Evolutionary conservation across 2,797 vertebrate genomes (phyloP), one percentile per base, ranked within the genome.

Genomic region (Spea hammondii): DNA sequence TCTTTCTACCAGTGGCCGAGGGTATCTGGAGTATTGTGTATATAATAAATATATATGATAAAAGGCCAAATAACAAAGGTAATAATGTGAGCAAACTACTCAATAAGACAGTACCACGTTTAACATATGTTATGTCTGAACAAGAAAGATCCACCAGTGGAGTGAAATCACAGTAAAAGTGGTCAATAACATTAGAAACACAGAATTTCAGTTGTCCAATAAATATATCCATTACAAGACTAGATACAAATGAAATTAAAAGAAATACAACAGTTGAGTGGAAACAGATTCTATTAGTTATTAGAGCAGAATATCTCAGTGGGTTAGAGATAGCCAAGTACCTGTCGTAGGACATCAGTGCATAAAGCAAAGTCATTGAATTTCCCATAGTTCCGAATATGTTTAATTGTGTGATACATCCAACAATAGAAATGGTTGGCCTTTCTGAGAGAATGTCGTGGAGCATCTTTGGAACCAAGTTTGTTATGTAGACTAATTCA

Each of bases 121-220:
- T 75, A 47, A 86, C 80, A n/a, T 78, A 45, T 17, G 70, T 54
- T 0, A 83, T 84, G 11, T 83, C 64, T 44, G 80, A 80, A 17
- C 84, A 86, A 1, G 86, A 79, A 45, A 86, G 78, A 14, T 84
- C 75, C 6, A 87, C 5, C 2, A 88, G 48, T 4, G 84, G 84
- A 2, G 45, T 74, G 10, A 62, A 72, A n/a, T 87, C 84, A 74
- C 83, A 86, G 51, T 70, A 17, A 62, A 86, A 87, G 47, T 85
- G 79, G 47, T 88, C 70, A 70, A 86, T 82, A 5, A 82, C 9
- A 65, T 84, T 84, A 47, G 83, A 85, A 55, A 70, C 66, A 81
- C 84, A 86, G 14, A 84, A 85, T 44, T 85, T 55, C 32, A 85
- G 46, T 78, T 67, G 44, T 82, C 57, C 6, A 14, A 62, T 4